These are phyloP conservation scores for Pecten maximus DNA, from an alignment of 2,888 invertebrate genomes.

Conservation along the genomic window DNA sequence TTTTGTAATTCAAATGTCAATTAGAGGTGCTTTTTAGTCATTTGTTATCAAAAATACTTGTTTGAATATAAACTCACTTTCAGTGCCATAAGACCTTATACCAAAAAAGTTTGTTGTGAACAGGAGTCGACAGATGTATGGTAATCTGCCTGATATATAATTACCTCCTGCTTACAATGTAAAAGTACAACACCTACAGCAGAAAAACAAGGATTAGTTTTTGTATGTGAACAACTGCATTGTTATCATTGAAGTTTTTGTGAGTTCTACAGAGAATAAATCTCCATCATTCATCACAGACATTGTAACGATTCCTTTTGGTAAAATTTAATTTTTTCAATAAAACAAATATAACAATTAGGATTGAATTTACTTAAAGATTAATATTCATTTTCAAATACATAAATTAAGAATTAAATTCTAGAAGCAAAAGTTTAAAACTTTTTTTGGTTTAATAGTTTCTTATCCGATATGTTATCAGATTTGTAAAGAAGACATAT, in stretches of 20 bases:
- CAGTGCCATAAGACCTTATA: too few species aligned
- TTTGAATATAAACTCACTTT: too few species aligned
- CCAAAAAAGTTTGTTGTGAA: too few species aligned
- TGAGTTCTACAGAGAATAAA: not conserved
- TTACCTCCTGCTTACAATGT: not conserved
- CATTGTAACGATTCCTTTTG: too few species aligned
- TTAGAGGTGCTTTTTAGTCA: too few species aligned
- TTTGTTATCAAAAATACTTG: too few species aligned
- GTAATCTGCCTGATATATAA: not conserved
- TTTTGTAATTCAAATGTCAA: too few species aligned
- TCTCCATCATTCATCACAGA: not conserved
- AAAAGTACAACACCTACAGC: not conserved
- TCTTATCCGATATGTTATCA: not conserved
- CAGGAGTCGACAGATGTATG: not conserved
- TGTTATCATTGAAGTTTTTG: not conserved
- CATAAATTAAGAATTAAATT: too few species aligned
- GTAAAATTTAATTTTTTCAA: too few species aligned
- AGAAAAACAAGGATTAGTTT: not conserved
- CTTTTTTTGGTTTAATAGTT: slow-evolving; percentile 17
- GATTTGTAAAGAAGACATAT: not conserved
- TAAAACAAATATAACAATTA: too few species aligned
- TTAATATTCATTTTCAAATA: too few species aligned
- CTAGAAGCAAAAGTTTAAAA: not conserved
- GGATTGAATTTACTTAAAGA: too few species aligned
- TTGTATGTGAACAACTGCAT: not conserved